Evolutionary conservation across 2,888 invertebrate species (phyloP), one percentile per base, ranked within the genome.

Genomic region (Saturnia pavonia): DNA sequence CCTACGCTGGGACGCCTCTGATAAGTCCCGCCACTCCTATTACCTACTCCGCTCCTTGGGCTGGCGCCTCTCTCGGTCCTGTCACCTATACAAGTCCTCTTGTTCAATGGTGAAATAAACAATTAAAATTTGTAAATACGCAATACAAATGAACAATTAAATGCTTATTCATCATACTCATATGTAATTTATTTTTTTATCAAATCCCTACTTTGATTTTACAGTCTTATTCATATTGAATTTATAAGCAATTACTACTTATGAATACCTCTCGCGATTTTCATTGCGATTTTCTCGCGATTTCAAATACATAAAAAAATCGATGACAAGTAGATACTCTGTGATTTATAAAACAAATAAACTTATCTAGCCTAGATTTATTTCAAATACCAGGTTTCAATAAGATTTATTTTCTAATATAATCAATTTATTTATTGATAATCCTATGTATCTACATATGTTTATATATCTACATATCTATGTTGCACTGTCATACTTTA

Each of bases 11-110:
- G 86, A 51, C 88, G 87, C 69, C 68, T 54, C 70, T 71, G 69
- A 54, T 83, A 86, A n/a, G 77, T 88, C 42, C 89, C 72, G 94
- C 95, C 1, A 67, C 73, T 25, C 73, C 69, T 86, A 9, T 71
- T 73, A 48, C 73, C 40, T 69, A 67, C 67, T 69, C 60, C 70
- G 72, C 73, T n/a, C 72, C 69, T 25, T 67, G 67, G 51, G 63
- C 60, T 12, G 54, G 57, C 34, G 54, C 57, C 19, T 42, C 48
- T 34, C 25, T 66, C 22, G 48, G 54, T 19, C 63, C 69, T n/a
- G 19, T 69, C 25, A 19, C 69, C 27, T 69, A 69, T 65, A 34
- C 63, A 1, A 68, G n/a, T 40, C 68, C 71, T 22, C 48, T 71
- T n/a, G 42, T 48, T n/a, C 68, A 68, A 42, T 71, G 66, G 66